Conservation (phyloP, 2,888 invertebrate species). For the Rhabditoides inermis region DNA sequence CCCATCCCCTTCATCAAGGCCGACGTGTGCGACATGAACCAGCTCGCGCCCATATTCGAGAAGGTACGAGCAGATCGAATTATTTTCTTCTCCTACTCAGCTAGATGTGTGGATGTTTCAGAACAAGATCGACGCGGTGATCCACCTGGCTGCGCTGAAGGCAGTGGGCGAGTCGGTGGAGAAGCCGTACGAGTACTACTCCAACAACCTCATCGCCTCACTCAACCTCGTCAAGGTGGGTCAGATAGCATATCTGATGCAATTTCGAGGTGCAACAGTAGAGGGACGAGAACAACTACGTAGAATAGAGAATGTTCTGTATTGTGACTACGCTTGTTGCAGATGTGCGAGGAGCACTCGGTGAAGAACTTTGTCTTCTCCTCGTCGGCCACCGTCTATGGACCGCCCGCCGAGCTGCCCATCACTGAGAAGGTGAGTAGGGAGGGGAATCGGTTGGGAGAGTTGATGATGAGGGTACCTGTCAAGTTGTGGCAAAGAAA, state of each 20-base stretch:
- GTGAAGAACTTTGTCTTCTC: constrained; percentile 81
- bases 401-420: constrained; percentile 76
- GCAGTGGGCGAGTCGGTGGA: constrained; percentile 91
- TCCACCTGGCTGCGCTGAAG: constrained; percentile 91
- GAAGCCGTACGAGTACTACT: constrained; percentile 82
- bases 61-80: too few species aligned
- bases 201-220: constrained; percentile 84
- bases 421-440: constrained; percentile 83
- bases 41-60: constrained; percentile 36
- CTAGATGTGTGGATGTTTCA: too few species aligned
- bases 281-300: not conserved
- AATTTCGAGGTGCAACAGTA: not conserved
- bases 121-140: constrained; percentile 85
- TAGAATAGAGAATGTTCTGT: not conserved
- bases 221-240: constrained; percentile 79
- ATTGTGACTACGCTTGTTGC: constrained; percentile 16
- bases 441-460: too few species aligned
- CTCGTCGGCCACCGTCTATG: constrained; percentile 85
- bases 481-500: too few species aligned
- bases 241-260: too few species aligned
- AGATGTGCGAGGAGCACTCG: constrained; percentile 75
- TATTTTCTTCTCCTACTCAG: too few species aligned
- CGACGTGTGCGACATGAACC: constrained; percentile 32
- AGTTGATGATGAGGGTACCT: too few species aligned
- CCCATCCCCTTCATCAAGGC: constrained; percentile 54